phyloP scores from a whole-genome alignment of 2,797 vertebrate genomes.

The Mus spretus region DNA sequence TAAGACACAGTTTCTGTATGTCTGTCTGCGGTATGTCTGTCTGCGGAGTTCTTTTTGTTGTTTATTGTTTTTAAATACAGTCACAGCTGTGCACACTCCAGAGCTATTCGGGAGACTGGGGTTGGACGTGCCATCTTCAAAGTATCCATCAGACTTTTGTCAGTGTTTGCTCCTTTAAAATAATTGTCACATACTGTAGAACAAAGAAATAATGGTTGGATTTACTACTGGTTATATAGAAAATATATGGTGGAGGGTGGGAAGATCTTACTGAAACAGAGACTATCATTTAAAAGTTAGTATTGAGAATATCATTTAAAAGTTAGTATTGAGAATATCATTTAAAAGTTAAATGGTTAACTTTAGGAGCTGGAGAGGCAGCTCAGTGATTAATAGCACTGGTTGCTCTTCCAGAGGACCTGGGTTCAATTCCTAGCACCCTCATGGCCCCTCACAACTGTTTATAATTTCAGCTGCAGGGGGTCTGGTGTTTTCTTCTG shows the following conservation, averaged over 20 bases:
- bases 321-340: background rate
- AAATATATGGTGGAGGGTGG: background rate
- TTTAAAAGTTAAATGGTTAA: conserved; percentile 28
- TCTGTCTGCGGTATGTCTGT: background rate
- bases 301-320: background rate
- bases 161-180: background rate
- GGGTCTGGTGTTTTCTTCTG: background rate
- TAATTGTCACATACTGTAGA: conserved; percentile 12
- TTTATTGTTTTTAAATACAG: conserved; percentile 43
- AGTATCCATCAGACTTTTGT: background rate
- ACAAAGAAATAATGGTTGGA: background rate
- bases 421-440: background rate
- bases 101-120: background rate
- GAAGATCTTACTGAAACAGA: background rate
- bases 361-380: too few relatives aligned
- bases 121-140: background rate
- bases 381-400: background rate
- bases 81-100: background rate
- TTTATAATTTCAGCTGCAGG: background rate
- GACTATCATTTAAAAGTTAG: conserved; percentile 24
- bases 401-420: background rate
- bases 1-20: background rate
- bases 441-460: background rate
- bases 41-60: background rate
- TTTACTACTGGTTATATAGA: background rate